Conservation (phyloP, 2,797 vertebrate genomes). For the Tadarida brasiliensis region DNA sequence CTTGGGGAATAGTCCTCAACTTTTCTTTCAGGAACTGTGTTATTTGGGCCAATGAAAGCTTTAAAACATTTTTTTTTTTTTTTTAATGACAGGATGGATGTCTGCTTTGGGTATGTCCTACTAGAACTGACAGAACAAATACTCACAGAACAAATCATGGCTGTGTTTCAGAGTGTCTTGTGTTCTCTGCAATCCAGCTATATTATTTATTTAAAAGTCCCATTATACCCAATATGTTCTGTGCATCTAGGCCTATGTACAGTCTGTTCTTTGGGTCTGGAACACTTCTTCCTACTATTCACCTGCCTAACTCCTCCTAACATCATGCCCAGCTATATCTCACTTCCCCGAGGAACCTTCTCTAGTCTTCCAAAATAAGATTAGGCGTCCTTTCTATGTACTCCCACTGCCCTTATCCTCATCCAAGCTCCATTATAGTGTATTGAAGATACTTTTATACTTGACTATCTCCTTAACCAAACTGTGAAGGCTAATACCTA, state of each 20-base stretch:
- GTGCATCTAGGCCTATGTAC: background rate
- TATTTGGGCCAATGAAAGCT: background rate
- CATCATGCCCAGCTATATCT: background rate
- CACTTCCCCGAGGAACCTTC: background rate
- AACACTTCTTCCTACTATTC: background rate
- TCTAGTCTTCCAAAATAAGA: background rate
- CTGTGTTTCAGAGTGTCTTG: background rate
- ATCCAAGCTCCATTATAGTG: background rate
- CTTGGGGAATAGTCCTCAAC: background rate
- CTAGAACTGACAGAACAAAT: background rate
- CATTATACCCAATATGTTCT: background rate
- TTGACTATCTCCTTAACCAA: background rate
- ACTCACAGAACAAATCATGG: background rate
- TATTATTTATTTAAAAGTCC: background rate
- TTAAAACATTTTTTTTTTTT: background rate
- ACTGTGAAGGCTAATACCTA: background rate
- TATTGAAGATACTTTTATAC: background rate
- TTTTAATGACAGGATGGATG: background rate
- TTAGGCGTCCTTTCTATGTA: background rate
- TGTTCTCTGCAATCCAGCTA: background rate
- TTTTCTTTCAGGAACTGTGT: background rate
- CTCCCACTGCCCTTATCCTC: background rate
- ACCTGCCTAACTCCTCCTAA: background rate
- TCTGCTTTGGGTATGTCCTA: background rate
- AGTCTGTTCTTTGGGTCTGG: background rate